Conservation (phyloP, 2,113 vertebrate genomes). For the Lipotes vexillifer region DNA sequence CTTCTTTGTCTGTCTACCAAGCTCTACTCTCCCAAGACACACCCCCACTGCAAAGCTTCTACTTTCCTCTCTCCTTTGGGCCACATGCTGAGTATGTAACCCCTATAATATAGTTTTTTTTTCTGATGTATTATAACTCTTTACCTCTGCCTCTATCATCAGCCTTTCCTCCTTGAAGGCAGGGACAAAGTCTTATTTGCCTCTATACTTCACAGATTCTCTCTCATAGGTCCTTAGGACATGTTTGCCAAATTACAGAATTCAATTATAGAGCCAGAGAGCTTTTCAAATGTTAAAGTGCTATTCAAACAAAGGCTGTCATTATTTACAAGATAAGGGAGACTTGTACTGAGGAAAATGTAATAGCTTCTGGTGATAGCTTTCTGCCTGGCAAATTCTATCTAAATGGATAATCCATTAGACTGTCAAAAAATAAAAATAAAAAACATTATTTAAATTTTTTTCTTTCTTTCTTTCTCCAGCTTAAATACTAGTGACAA, state of each 20-base stretch:
- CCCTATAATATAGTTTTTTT: neutral
- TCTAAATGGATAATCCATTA: constrained; percentile 20
- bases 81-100: neutral
- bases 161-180: neutral
- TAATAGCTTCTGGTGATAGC: neutral
- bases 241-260: neutral
- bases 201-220: neutral
- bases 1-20: neutral
- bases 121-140: neutral
- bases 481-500: constrained; percentile 56
- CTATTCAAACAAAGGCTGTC: constrained; percentile 22
- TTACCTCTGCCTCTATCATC: neutral
- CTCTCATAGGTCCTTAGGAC: neutral
- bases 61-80: neutral
- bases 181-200: neutral
- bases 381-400: constrained; percentile 45
- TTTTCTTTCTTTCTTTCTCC: neutral
- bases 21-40: neutral
- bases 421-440: neutral
- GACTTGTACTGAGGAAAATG: constrained; percentile 25
- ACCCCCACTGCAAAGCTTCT: too few species aligned
- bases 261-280: neutral
- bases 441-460: neutral
- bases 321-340: constrained; percentile 57
- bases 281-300: constrained; percentile 28